A percentile compares a stretch with the other conserved stretches of the same genome.
These are phyloP conservation scores for Agonopterix arenella DNA, from an alignment of 2,888 invertebrate genomes.

Conservation along the genomic window DNA sequence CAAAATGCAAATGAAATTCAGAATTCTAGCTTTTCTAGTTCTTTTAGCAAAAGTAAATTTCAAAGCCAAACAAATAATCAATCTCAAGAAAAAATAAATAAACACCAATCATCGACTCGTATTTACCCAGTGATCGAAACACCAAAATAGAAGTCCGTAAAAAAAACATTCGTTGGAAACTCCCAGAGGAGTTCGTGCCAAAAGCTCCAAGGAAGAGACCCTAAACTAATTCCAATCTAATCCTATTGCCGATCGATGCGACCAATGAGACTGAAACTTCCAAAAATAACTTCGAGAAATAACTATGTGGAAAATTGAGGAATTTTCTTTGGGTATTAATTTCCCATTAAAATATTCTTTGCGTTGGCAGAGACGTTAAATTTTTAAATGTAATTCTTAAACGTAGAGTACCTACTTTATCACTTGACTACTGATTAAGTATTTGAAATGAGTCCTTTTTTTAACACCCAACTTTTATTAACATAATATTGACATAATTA, in stretches of 20 bases:
- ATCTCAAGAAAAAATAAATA: not conserved
- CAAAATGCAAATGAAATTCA: no score
- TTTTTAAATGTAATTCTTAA: no score
- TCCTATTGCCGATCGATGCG: slow-evolving; percentile 24
- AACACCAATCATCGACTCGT: slow-evolving; percentile 7
- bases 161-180: slow-evolving; percentile 8
- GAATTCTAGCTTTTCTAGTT: no score
- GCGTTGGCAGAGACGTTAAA: no score
- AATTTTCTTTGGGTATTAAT: slow-evolving; percentile 4
- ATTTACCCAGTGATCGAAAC: not conserved
- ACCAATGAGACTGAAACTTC: slow-evolving; percentile 13
- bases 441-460: no score
- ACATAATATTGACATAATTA: no score
- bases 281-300: slow-evolving; percentile 12
- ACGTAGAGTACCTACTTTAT: no score
- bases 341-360: not conserved
- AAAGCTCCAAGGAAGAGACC: slow-evolving; percentile 16
- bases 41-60: no score
- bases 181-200: slow-evolving; percentile 26
- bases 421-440: no score
- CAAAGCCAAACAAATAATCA: not conserved
- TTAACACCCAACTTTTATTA: no score
- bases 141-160: not conserved
- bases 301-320: not conserved
- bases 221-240: slow-evolving; percentile 35